Percentiles rank a stretch among this genome's conserved stretches.
These are phyloP conservation scores for Pocota personata DNA, from an alignment of 2,888 invertebrate species.

Conservation along the genomic window DNA sequence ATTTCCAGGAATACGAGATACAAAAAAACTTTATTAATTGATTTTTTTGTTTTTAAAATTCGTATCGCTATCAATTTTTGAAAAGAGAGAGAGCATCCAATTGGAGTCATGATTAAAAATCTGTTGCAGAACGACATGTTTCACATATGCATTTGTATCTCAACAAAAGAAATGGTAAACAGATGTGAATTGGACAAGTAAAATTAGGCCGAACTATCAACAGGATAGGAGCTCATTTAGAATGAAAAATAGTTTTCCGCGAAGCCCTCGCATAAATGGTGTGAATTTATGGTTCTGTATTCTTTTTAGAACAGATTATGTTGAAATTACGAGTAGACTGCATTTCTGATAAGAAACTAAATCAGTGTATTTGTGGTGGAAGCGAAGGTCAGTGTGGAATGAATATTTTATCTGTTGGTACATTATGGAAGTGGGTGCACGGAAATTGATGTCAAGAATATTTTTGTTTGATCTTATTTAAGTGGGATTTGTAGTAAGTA, in stretches of 20 bases:
- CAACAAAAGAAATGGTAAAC: constrained; percentile 49
- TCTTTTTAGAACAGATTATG: neutral
- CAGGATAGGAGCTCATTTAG: neutral
- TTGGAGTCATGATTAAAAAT: constrained; percentile 58
- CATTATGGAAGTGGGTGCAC: neutral
- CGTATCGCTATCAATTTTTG: constrained; percentile 35
- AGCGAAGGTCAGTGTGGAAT: neutral
- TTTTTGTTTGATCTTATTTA: neutral
- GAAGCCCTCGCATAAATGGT: neutral
- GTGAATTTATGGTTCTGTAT: neutral
- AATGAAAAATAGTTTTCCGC: constrained; percentile 28
- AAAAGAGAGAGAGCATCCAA: constrained; percentile 30
- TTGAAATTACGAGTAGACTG: neutral
- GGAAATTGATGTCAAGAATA: neutral
- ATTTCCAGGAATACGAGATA: constrained; percentile 36
- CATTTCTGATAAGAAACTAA: neutral
- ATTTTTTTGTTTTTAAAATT: constrained; percentile 40
- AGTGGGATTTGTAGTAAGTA: neutral
- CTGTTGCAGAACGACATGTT: neutral
- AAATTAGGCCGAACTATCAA: constrained; percentile 62
- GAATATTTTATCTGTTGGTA: neutral
- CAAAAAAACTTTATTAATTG: constrained; percentile 52
- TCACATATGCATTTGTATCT: constrained; percentile 12
- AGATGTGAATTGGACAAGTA: constrained; percentile 58
- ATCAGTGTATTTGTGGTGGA: neutral